Evolutionary conservation across 1,140 invertebrate genomes (phyloP).

Genomic region (Ips nitidus): DNA sequence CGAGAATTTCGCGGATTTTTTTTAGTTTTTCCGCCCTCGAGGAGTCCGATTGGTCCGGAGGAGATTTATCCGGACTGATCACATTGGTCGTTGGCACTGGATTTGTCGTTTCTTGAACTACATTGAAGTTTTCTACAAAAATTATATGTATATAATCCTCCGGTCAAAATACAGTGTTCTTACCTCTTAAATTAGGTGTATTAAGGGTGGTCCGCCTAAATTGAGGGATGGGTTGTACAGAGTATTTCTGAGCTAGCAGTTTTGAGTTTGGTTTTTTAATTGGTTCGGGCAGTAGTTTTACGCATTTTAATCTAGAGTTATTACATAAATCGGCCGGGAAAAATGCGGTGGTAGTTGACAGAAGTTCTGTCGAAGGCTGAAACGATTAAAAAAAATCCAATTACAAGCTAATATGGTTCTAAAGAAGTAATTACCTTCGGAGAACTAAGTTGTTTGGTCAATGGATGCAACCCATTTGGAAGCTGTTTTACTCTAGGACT

Average conservation of each 20-base stretch:
- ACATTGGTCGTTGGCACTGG: conserved; percentile 16
- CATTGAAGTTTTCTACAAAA: neutral
- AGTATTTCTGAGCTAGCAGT: conserved; percentile 49
- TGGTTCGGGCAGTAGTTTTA: conserved; percentile 16
- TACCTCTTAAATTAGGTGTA: conserved; percentile 28
- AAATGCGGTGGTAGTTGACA: conserved; percentile 19
- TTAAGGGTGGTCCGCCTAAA: conserved; percentile 47
- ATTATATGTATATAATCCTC: neutral
- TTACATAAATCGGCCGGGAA: conserved; percentile 20
- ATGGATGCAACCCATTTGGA: conserved; percentile 55
- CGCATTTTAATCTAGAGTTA: neutral
- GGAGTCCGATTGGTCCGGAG: conserved; percentile 45
- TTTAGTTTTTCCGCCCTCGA: conserved; percentile 63
- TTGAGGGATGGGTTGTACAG: conserved; percentile 49
- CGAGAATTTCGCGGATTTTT: conserved; percentile 69
- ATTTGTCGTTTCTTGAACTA: neutral
- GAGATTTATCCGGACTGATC: conserved; percentile 38
- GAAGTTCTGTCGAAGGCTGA: conserved; percentile 32
- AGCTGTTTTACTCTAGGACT: conserved; percentile 64
- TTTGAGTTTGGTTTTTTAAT: conserved; percentile 25
- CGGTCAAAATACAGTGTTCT: neutral
- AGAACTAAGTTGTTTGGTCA: conserved; percentile 60
- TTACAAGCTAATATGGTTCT: neutral
- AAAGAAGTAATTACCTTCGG: conserved; percentile 48
- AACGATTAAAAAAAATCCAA: conserved; percentile 10